These are phyloP conservation scores for Chionis minor DNA, from an alignment of 2,113 vertebrate genomes.

Conservation along the genomic window DNA sequence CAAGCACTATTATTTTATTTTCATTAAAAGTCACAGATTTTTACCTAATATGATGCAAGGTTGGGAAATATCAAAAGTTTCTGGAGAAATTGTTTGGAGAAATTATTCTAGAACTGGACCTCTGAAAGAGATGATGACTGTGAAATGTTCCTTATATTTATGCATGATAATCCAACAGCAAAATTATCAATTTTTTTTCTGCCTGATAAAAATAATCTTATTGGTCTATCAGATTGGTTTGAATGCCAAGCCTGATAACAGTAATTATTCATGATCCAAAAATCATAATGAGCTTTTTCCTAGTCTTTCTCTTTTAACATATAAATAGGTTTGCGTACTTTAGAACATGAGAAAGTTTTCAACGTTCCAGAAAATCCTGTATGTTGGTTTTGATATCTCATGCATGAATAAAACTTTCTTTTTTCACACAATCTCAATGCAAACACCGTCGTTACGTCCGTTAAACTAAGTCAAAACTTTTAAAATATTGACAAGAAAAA, in stretches of 20 bases:
- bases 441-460: background rate
- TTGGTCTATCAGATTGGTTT: background rate
- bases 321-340: background rate
- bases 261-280: background rate
- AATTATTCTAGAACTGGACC: background rate
- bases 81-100: background rate
- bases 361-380: background rate
- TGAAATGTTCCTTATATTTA: background rate
- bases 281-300: background rate
- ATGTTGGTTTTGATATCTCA: background rate
- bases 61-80: background rate
- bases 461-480: background rate
- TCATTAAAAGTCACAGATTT: background rate
- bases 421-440: background rate
- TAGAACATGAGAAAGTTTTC: background rate
- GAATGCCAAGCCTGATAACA: background rate
- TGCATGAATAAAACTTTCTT: background rate
- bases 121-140: background rate
- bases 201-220: background rate
- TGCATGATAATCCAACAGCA: background rate
- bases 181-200: background rate
- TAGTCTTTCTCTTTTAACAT: background rate
- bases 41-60: background rate
- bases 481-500: background rate
- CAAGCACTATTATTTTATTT: background rate